A percentile compares a stretch with the other conserved stretches of the same genome.
Evolutionary conservation across 2,888 invertebrate species (phyloP).

Genomic region (Ferrisia virgata): DNA sequence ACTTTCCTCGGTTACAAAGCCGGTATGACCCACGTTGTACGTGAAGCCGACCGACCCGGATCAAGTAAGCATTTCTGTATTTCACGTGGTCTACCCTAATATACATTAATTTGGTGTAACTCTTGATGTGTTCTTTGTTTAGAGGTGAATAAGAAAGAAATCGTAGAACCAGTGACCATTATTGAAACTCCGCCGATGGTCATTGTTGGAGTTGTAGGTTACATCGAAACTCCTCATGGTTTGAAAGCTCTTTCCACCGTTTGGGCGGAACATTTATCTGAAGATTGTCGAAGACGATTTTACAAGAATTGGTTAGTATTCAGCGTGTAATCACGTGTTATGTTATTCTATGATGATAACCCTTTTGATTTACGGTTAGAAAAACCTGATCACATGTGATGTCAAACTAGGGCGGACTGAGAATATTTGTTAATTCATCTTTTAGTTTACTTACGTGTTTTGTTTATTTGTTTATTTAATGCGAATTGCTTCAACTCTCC

Average conservation of each 20-base stretch:
- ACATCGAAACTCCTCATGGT: constrained; percentile 98
- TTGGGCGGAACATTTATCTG: constrained; percentile 98
- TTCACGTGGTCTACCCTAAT: not conserved
- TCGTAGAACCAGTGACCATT: constrained; percentile 97
- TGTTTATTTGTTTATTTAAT: not conserved
- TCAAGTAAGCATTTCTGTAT: constrained; percentile 74
- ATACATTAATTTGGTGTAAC: not conserved
- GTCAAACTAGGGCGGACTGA: constrained; percentile 58
- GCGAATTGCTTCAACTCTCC: constrained; percentile 43
- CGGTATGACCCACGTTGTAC: constrained; percentile 99
- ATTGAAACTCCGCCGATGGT: constrained; percentile 98
- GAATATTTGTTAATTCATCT: constrained; percentile 43
- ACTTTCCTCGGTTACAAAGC: constrained; percentile 98
- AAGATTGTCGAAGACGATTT: constrained; percentile 97
- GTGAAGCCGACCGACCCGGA: constrained; percentile 97
- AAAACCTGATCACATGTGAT: constrained; percentile 45
- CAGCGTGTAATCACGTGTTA: not conserved
- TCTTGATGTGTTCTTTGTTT: constrained; percentile 51
- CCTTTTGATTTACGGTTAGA: constrained; percentile 47
- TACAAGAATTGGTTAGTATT: constrained; percentile 97
- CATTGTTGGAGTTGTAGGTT: constrained; percentile 94
- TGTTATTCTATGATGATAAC: constrained; percentile 48
- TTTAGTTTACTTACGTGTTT: not conserved
- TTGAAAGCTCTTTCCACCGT: constrained; percentile 91
- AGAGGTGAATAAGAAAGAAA: constrained; percentile 99